Evolutionary conservation across 64 coral and sea anemone genomes (phyloP), one percentile per base, ranked within the genome.

Genomic region (Stichodactyla helianthus): DNA sequence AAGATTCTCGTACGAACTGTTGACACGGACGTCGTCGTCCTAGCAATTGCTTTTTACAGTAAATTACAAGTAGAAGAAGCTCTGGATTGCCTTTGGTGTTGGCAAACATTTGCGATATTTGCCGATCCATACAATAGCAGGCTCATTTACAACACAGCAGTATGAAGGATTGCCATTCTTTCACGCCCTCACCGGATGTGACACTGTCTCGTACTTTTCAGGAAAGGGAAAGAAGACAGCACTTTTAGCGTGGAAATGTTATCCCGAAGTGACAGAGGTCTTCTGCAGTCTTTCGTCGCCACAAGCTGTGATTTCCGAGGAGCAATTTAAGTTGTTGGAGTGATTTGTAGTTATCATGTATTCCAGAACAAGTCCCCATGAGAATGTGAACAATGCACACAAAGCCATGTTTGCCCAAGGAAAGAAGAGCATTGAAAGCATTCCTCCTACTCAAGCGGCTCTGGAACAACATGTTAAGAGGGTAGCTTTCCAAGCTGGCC

Each of bases 131-230:
- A 77, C 70, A 64, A 90, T 90, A 79, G 54, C 71, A 11, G 52
- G 74, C 10, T 61, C 68, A 28, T 80, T 90, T n/a, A 90, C 52
- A 58, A 85, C 53, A 51, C 35, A 60, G 56, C 53, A 90, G 79
- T 85, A 64, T 27, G 70, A 85, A 85, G 89, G 89, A n/a, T 82
- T 90, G 26, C 89, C 83, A 5, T 90, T 90, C 74, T 90, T 90
- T 53, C 82, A 90, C 76, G 82, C 89, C 14, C 65, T 90, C 19
- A 90, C 89, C 25, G 80, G 80, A 54, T 89, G 80, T 25, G 62
- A 88, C 44, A 88, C 71, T 23, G 86, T 88, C 10, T 79, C 86
- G 52, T 89, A 20, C 59, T 89, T 89, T 56, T 89, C 61, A 19
- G 82, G 88, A 83, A 89, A 84, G 58, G 86, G 68, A 20, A 88